Conservation (phyloP, 2,888 invertebrate genomes). For the Hecatera dysodea region DNA sequence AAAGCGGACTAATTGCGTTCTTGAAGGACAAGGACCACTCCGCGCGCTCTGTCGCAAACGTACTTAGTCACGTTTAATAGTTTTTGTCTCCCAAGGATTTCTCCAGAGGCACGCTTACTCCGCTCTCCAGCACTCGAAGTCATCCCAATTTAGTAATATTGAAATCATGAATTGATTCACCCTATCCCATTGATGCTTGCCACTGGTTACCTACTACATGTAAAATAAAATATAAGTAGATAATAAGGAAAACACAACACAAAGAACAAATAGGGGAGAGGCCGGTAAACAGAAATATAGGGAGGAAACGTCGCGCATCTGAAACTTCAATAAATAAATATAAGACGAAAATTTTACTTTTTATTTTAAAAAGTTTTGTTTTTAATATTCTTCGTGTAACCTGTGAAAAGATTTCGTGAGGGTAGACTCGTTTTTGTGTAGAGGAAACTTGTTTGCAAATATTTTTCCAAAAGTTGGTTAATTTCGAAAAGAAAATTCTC, state of each 20-base stretch:
- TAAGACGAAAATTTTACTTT: conserved; percentile 64
- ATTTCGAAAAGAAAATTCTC: conserved; percentile 81
- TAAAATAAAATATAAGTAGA: conserved; percentile 69
- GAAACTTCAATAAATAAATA: conserved; percentile 71
- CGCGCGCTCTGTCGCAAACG: conserved; percentile 82
- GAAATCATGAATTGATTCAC: conserved; percentile 50
- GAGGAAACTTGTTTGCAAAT: conserved; percentile 80
- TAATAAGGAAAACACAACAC: conserved; percentile 70
- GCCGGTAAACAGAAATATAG: conserved; percentile 67
- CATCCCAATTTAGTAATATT: conserved; percentile 44
- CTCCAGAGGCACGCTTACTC: conserved; percentile 36
- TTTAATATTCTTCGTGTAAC: conserved; percentile 74
- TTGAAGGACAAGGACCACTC: conserved; percentile 88
- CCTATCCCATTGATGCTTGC: conserved; percentile 51
- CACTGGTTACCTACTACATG: too few relatives aligned
- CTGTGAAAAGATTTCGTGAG: conserved; percentile 73
- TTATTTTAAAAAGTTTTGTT: conserved; percentile 69
- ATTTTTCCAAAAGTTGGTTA: conserved; percentile 82
- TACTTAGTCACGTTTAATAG: conserved; percentile 89
- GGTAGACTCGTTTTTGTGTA: conserved; percentile 72
- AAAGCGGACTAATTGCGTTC: conserved; percentile 89
- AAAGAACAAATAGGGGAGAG: conserved; percentile 66
- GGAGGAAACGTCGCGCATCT: conserved; percentile 62
- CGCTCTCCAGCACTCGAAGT: conserved; percentile 38
- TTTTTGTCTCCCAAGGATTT: conserved; percentile 81